These are phyloP conservation scores for Amblyraja radiata DNA, from an alignment of 2,797 vertebrate genomes.

Conservation along the genomic window DNA sequence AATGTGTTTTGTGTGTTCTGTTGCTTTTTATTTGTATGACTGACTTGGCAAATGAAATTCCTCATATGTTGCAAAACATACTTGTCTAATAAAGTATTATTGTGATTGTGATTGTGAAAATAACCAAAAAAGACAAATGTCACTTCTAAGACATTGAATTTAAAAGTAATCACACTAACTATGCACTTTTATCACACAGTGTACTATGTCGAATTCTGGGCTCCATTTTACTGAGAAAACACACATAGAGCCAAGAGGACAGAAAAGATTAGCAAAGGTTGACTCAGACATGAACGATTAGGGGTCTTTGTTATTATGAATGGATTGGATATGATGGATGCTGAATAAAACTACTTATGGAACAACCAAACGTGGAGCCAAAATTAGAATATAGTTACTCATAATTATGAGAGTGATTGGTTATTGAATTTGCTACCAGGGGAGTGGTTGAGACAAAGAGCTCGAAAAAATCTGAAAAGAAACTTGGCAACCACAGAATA, in stretches of 20 bases:
- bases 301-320: not conserved
- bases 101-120: too few species aligned
- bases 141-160: not conserved
- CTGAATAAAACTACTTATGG: not conserved
- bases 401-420: not conserved
- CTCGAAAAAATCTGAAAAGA: not conserved
- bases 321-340: not conserved
- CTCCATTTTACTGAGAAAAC: not conserved
- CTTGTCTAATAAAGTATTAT: too few species aligned
- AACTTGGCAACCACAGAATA: not conserved
- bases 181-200: not conserved
- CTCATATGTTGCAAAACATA: too few species aligned
- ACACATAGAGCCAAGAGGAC: not conserved
- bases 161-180: not conserved
- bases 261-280: not conserved
- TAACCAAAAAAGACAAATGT: too few species aligned
- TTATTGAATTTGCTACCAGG: not conserved
- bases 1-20: too few species aligned
- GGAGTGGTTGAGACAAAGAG: not conserved
- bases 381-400: not conserved
- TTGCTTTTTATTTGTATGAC: too few species aligned
- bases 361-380: not conserved
- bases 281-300: not conserved
- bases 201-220: not conserved
- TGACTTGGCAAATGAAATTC: too few species aligned